Percentiles rank a stretch among this genome's conserved stretches.
Evolutionary conservation across 2,113 vertebrate species (phyloP).

Genomic region (Hypanus sabinus): DNA sequence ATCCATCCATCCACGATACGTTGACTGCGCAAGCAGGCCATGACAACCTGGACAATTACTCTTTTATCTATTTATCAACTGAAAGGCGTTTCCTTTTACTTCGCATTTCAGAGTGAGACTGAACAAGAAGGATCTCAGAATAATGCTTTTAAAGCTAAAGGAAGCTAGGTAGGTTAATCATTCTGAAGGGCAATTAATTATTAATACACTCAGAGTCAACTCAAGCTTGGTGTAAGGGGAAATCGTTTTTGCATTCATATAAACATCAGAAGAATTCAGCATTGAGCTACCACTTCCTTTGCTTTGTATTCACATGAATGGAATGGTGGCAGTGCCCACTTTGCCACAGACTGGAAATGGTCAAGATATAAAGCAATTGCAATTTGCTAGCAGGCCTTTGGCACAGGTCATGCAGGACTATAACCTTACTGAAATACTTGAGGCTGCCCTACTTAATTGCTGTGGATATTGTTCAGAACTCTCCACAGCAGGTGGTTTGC

Average conservation of each 20-base stretch:
- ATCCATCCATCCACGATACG: not conserved
- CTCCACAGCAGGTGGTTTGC: not conserved
- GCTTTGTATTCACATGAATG: not conserved
- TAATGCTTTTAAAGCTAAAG: not conserved
- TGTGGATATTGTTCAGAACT: not conserved
- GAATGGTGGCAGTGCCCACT: not conserved
- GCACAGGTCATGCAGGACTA: not conserved
- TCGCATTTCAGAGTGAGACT: no score
- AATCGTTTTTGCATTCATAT: not conserved
- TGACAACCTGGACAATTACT: not conserved
- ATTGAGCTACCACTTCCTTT: not conserved
- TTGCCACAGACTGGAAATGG: not conserved
- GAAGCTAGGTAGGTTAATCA: conserved; percentile 2
- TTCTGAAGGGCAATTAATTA: conserved; percentile 21
- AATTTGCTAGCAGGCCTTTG: not conserved
- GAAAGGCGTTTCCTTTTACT: not conserved
- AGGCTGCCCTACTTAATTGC: not conserved
- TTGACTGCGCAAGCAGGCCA: no score
- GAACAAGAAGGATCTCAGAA: not conserved
- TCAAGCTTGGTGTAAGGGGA: not conserved
- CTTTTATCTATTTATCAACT: not conserved
- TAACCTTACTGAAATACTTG: not conserved
- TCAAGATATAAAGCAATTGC: not conserved
- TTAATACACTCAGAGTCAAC: not conserved
- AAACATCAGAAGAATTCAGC: not conserved